Evolutionary conservation across 2,797 vertebrate genomes (phyloP), one percentile per base, ranked within the genome.

Genomic region (Gorsachius magnificus): DNA sequence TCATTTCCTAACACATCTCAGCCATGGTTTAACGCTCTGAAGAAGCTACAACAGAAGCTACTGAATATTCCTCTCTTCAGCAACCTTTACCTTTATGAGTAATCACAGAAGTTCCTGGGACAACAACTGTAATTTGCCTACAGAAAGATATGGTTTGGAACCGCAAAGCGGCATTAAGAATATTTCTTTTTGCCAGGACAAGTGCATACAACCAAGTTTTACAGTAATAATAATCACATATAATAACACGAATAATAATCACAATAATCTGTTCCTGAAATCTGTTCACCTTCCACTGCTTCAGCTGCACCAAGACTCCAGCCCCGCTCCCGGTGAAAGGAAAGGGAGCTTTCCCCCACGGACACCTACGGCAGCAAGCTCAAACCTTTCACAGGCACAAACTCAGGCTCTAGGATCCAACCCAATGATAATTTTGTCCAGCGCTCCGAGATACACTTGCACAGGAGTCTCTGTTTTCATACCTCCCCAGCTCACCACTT

Each of bases 381-480:
- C 66, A 35, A 54, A 35, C 51, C 53, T 58, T 41, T 38, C 4
- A 0, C 1, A 0, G 57, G 58, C 33, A 35, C 4, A 12, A n/a
- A 31, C 45, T 46, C n/a, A 22, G 46, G 18, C 26, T 72, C 36
- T 21, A 35, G 36, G 36, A 50, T 24, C 38, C 64, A 78, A 33
- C 36, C 11, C 58, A 26, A 17, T 8, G 9, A 8, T 9, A 22
- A 16, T 63, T 69, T 63, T 64, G 11, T 51, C n/a, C 36, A 19
- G 50, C 24, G 57, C 26, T 70, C 36, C 0, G 0, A 29, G 36
- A 57, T 24, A 33, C 1, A 7, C n/a, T 35, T 25, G 20, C 36
- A 57, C 28, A 36, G 36, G 25, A 51, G n/a, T 43, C 4, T 1
- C 43, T 12, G 21, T 46, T 64, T 51, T 70, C 45, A 45, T 6